Conservation (phyloP, 2,113 vertebrate species). For the Solea senegalensis region DNA sequence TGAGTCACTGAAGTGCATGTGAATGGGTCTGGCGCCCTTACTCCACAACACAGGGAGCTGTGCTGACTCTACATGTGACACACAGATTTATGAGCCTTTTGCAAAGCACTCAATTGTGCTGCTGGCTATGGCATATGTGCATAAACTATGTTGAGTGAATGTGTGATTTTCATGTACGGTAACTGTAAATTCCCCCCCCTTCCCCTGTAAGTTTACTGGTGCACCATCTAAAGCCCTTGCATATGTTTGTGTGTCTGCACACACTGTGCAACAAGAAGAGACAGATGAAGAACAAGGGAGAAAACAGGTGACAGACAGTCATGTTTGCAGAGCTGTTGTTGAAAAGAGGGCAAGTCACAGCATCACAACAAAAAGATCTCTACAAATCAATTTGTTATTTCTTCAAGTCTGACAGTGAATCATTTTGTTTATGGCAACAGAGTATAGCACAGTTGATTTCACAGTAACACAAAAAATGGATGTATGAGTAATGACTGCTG, state of each 20-base stretch:
- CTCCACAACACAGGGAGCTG: slow-evolving; percentile 60
- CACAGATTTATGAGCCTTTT: slow-evolving; percentile 59
- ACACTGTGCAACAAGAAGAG: slow-evolving; percentile 33
- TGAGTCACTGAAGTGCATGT: slow-evolving; percentile 41
- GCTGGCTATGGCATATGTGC: slow-evolving; percentile 24
- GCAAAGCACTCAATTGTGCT: slow-evolving; percentile 35
- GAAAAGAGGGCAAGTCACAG: background rate
- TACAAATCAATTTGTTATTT: slow-evolving; percentile 39
- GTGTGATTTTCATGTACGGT: background rate
- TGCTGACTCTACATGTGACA: slow-evolving; percentile 59
- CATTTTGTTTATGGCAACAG: slow-evolving; percentile 46
- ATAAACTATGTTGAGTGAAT: slow-evolving; percentile 7
- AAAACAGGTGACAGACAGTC: slow-evolving; percentile 1
- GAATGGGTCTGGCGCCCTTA: slow-evolving; percentile 46
- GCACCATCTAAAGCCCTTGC: slow-evolving; percentile 15
- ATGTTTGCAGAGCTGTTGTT: slow-evolving; percentile 54
- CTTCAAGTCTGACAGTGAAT: slow-evolving; percentile 33
- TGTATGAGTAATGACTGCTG: background rate
- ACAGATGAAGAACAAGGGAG: slow-evolving; percentile 30
- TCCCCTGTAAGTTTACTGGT: slow-evolving; percentile 5
- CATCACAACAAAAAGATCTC: slow-evolving; percentile 2
- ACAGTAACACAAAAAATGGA: slow-evolving; percentile 22
- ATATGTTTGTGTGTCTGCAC: slow-evolving; percentile 17
- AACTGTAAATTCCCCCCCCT: no score
- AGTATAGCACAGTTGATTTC: slow-evolving; percentile 30